Base-by-base conservation (phyloP, 2,113 vertebrate species). In the Poecile atricapillus region DNA sequence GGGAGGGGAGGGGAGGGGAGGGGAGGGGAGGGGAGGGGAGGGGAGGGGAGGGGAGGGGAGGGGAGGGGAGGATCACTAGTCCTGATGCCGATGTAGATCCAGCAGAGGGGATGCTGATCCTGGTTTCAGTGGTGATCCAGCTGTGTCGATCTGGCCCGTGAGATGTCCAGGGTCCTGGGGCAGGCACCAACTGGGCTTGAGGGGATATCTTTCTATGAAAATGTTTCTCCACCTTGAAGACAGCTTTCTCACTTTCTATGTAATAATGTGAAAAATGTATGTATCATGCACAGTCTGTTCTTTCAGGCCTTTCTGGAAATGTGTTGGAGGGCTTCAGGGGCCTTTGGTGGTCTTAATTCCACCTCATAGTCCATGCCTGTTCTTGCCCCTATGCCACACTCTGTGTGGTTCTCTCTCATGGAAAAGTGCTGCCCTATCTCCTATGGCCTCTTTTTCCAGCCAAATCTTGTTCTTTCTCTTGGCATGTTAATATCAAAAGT, bases 81-180 rank as follows among this genome's bases (percentile, higher is more conserved):
- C 23, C 23, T 78, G 35, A 41, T 52, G 31, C 13, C 0, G 0
- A 23, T 1, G 0, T 43, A 4, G 1, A 24, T 50, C 35, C 46
- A 52, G 46, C 30, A 63, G 58, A 41, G 46, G 8, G 17, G 30
- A 41, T 63, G 46, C 17, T 6, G 2, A 16, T 52, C 24, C 37
- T 53, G 14, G 15, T 43, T 78, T 64, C 47, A 53, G 13, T 52
- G 59, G 30, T 27, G 49, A 30, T 33, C 27, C 28, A 33, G 28
- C 13, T 81, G 52, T 67, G 22, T 33, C 2, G 0, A 6, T 47
- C 41, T 67, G 17, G 33, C 13, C 10, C 0, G 0, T 47, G 27
- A 33, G 13, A 81, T 68, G 17, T 31, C 17, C 17, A 68, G 22
- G 49, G n/a, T 68, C 21, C 52, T 33, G 13, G 10, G n/a, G 13